Conservation (phyloP, 2,113 vertebrate genomes). For the Nycticebus coucang region DNA sequence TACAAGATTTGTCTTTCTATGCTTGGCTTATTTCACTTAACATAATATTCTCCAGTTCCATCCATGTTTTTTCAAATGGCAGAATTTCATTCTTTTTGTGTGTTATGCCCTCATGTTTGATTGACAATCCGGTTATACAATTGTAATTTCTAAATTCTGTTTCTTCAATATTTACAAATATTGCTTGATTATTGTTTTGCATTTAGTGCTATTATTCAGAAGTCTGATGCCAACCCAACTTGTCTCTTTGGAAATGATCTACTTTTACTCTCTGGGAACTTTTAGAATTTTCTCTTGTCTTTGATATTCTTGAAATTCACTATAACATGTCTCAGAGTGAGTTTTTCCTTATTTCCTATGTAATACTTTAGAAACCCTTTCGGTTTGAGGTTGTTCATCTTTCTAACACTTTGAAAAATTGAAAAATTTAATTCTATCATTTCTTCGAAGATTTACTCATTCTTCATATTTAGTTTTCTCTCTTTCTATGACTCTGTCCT, state of each 20-base stretch:
- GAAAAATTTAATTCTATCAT: not conserved
- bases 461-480: not conserved
- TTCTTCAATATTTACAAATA: not conserved
- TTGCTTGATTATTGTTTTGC: not conserved
- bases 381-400: not conserved
- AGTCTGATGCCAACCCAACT: not conserved
- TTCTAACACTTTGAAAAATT: not conserved
- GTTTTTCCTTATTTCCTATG: not conserved
- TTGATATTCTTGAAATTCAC: not conserved
- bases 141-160: not conserved
- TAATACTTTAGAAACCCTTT: not conserved
- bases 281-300: not conserved
- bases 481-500: not conserved
- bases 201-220: not conserved
- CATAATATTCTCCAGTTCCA: no score
- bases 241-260: not conserved
- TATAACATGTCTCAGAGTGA: not conserved
- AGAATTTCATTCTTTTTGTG: no score
- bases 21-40: no score
- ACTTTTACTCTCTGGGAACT: not conserved
- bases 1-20: no score
- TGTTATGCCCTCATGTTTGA: not conserved
- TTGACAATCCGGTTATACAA: not conserved
- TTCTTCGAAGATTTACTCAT: not conserved
- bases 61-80: no score